These are phyloP conservation scores for Neodiprion virginianus DNA, from an alignment of 1,140 invertebrate genomes.

Conservation along the genomic window DNA sequence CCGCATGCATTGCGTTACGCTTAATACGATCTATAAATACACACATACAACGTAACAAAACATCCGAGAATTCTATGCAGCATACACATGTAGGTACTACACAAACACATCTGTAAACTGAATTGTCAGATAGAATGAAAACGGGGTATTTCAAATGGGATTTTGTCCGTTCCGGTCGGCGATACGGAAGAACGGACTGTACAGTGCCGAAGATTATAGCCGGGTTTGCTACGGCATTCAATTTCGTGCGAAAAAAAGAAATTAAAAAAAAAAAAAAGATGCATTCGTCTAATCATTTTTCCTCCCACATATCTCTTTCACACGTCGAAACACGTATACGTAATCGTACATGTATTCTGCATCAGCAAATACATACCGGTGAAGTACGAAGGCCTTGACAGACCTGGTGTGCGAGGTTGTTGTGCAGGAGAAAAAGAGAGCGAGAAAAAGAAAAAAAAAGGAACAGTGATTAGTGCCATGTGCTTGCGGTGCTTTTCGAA, in stretches of 20 bases:
- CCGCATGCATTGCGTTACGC: too few relatives aligned
- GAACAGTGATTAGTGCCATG: conserved; percentile 41
- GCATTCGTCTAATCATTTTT: background rate
- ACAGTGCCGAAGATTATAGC: background rate
- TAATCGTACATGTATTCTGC: background rate
- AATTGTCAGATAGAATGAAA: too few relatives aligned
- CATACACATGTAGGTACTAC: too few relatives aligned
- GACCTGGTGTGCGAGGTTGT: conserved; percentile 29
- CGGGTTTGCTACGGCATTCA: background rate
- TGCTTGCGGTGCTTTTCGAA: background rate
- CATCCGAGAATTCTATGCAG: too few relatives aligned
- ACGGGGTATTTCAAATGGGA: too few relatives aligned
- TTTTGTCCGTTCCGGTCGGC: too few relatives aligned
- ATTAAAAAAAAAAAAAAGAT: background rate
- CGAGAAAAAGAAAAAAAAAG: conserved; percentile 22
- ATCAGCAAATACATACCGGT: conserved; percentile 39
- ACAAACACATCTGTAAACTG: too few relatives aligned
- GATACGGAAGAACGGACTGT: background rate
- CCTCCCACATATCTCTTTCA: background rate
- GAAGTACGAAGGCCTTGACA: conserved; percentile 41
- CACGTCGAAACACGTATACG: too few relatives aligned
- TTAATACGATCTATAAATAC: too few relatives aligned
- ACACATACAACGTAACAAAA: too few relatives aligned
- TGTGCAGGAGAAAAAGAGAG: background rate
- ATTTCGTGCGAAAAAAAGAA: background rate